phyloP scores from a whole-genome alignment of 2,888 invertebrate genomes.

The Oscheius myriophilus region DNA sequence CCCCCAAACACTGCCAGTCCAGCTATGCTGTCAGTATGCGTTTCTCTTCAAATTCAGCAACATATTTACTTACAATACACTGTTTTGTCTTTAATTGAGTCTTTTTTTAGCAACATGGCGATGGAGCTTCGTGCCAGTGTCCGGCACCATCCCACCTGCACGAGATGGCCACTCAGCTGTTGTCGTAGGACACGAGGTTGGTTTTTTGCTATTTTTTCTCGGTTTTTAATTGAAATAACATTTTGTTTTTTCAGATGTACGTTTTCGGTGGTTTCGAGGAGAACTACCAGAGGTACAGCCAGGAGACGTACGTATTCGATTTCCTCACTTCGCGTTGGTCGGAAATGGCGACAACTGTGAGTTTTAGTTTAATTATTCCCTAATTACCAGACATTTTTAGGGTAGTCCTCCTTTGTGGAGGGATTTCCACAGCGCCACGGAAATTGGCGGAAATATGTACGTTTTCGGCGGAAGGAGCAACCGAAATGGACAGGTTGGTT shows the following conservation, averaged over 20 bases:
- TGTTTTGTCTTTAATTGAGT: too few species aligned
- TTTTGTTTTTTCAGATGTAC: constrained; percentile 79
- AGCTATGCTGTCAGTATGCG: too few species aligned
- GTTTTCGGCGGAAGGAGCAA: constrained; percentile 90
- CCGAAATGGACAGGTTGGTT: constrained; percentile 56
- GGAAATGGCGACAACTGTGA: constrained; percentile 63
- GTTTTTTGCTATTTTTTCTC: not conserved
- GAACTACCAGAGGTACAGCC: constrained; percentile 82
- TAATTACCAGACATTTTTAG: too few species aligned
- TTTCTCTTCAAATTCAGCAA: too few species aligned
- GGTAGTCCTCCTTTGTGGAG: constrained; percentile 81
- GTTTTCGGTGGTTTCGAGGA: constrained; percentile 92
- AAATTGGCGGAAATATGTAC: constrained; percentile 83
- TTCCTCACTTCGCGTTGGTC: constrained; percentile 81
- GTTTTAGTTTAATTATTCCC: too few species aligned
- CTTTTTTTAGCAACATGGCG: constrained; percentile 66
- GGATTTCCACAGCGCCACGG: constrained; percentile 88
- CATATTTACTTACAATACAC: too few species aligned
- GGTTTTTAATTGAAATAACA: not conserved
- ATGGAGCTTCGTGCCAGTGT: constrained; percentile 71
- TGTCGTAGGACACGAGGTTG: constrained; percentile 63
- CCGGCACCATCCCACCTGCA: constrained; percentile 82
- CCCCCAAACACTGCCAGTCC: too few species aligned
- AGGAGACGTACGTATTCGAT: constrained; percentile 82
- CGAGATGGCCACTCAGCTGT: constrained; percentile 89